Evolutionary conservation across 2,113 vertebrate genomes (phyloP), one percentile per base, ranked within the genome.

Genomic region (Engystomops pustulosus): DNA sequence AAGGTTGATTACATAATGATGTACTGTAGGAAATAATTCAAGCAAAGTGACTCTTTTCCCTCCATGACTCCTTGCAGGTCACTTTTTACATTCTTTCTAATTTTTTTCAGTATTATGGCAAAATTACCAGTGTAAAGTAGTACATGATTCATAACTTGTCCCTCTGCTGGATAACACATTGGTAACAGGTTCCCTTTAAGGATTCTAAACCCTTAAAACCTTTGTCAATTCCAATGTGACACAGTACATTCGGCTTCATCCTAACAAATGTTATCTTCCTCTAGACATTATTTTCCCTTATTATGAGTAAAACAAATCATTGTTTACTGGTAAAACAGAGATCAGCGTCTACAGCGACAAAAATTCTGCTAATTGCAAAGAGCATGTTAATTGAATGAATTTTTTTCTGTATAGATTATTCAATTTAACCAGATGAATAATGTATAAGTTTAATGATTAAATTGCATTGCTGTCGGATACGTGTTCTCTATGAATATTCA

Each of bases 391-490:
- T 84, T 84, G 71, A 84, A 77, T 78, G 82, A 78, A 34, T 78
- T 84, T 70, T 62, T 27, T 84, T 78, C 47, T 69, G 82, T 32
- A 69, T 62, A 84, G 74, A 70, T 84, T 84, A 84, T 84, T 84
- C 83, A 67, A 77, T 77, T 78, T 79, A 79, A 23, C 32, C 30
- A 23, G 51, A 84, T 84, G 83, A 78, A 84, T 84, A 84, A 84
- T 84, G 30, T 79, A 78, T 84, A 79, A 55, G 62, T 55, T 70
- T 84, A 78, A 84, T 84, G 83, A 84, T 84, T 79, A 79, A 84
- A 84, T 78, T 68, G 72, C 23, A 4, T 30, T 69, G 75, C 58
- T 70, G 82, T 72, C 75, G 17, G 67, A 76, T 47, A 62, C 34
- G 11, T 68, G 58, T 68, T 68, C 55, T 6, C 30, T 58, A 84